Conservation (phyloP, 2,888 invertebrate species). For the Conomelus anceps region DNA sequence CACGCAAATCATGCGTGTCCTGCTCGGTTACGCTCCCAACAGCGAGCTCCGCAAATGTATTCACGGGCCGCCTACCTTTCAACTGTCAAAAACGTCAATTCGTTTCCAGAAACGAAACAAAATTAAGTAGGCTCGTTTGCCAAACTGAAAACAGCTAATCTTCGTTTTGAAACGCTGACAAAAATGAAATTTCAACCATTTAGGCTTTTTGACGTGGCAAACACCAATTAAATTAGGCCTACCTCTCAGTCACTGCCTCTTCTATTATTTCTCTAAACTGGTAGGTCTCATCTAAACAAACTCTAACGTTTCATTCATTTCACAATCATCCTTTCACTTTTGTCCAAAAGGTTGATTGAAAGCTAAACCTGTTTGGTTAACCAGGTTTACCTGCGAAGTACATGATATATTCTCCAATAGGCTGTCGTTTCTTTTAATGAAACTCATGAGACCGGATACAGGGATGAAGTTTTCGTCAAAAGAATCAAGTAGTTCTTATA, state of each 20-base stretch:
- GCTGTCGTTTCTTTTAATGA: background rate
- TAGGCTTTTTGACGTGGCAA: background rate
- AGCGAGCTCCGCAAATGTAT: too few relatives aligned
- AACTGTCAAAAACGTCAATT: background rate
- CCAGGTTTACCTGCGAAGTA: background rate
- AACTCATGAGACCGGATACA: too few relatives aligned
- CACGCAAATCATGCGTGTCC: background rate
- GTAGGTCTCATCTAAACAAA: background rate
- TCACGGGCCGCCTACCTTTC: background rate
- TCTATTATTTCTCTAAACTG: background rate
- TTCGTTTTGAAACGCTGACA: too few relatives aligned
- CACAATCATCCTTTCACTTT: background rate
- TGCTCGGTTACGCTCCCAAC: too few relatives aligned
- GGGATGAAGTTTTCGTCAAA: background rate
- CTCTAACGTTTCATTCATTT: background rate
- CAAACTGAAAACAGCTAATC: background rate
- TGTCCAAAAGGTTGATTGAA: background rate
- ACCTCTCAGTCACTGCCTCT: background rate
- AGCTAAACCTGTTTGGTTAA: background rate
- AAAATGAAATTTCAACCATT: background rate
- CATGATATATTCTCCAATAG: background rate
- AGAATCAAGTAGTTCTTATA: background rate
- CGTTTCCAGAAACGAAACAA: background rate
- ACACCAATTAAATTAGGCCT: background rate
- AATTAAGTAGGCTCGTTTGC: background rate